Conservation (phyloP, 2,888 invertebrate species). For the Amorpha juglandis region DNA sequence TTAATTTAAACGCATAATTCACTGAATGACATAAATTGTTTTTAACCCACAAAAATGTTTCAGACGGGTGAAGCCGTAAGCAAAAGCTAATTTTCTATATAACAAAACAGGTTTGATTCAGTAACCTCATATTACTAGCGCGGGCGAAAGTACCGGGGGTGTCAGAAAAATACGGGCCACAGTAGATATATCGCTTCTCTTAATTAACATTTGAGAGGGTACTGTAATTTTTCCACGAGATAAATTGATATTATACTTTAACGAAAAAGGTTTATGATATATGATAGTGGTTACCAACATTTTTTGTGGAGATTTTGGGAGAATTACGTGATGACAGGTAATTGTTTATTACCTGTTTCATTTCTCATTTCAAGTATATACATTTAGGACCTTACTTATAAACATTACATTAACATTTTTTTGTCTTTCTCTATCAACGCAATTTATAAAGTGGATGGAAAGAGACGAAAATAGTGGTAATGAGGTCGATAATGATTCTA, state of each 20-base stretch:
- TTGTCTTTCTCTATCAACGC: too few species aligned
- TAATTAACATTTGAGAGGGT: constrained; percentile 34
- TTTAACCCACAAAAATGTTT: too few species aligned
- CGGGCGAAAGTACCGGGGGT: constrained; percentile 26
- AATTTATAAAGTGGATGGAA: too few species aligned
- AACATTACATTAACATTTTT: too few species aligned
- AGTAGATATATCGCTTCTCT: constrained; percentile 35
- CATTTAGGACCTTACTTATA: too few species aligned
- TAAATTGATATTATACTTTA: constrained; percentile 18
- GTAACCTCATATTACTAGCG: constrained; percentile 37
- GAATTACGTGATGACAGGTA: neutral
- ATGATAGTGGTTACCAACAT: constrained; percentile 12
- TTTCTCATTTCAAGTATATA: too few species aligned
- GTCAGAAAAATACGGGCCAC: constrained; percentile 38
- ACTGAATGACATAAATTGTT: too few species aligned
- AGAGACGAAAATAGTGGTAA: too few species aligned
- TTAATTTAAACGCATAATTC: too few species aligned
- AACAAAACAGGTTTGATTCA: constrained; percentile 27
- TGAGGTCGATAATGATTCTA: too few species aligned
- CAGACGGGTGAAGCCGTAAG: too few species aligned
- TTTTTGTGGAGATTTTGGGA: constrained; percentile 1
- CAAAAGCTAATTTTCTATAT: neutral
- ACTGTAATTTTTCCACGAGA: constrained; percentile 20
- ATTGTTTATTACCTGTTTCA: too few species aligned
- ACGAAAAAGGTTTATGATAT: constrained; percentile 24